Base-by-base conservation (phyloP, 64 coral and sea anemone genomes). In the Stylophora pistillata region DNA sequence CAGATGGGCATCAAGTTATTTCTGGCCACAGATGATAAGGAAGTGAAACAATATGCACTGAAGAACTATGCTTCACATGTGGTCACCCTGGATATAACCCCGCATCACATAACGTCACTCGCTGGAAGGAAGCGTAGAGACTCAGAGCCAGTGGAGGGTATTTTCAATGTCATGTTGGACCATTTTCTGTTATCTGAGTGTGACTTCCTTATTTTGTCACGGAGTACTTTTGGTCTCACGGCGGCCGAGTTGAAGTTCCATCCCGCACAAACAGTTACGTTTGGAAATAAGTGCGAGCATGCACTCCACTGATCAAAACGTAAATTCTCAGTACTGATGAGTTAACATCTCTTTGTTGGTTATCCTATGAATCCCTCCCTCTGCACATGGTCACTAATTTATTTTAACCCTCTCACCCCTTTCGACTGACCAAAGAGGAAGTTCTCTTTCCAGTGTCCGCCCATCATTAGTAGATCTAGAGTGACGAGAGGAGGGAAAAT, bases 151-250 rank as follows among this genome's bases (percentile, higher is more conserved):
- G 56, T 57, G 9, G 79, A 94, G 57, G 79, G 92, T 7, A 78
- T 86, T 60, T 72, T 53, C 11, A 63, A 61, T 26, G 78, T 89
- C 37, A 47, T 90, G 3, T 18, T 94, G n/a, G 92, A 94, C 61
- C 92, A 90, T 54, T 94, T 94, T 23, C 60, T 94, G 56, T 31
- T 94, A 18, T 89, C 88, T 73, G 92, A 94, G 21, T 94, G 92
- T 30, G 25, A 89, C 28, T 89, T 72, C 55, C 81, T 94, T 65
- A 85, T 94, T 79, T 85, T 94, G 32, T 90, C 92, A 0, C 16
- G 3, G 3, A 94, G 92, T 29, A 89, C 87, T 14, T 90, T 94
- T 74, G 81, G 87, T 41, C 85, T 14, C 9, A 86, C 92, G 15
- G 79, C 92, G 9, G 78, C 89, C 18, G 87, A 72, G 2, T 34